phyloP scores from a whole-genome alignment of 1,140 invertebrate genomes.

The Ips typographus region DNA sequence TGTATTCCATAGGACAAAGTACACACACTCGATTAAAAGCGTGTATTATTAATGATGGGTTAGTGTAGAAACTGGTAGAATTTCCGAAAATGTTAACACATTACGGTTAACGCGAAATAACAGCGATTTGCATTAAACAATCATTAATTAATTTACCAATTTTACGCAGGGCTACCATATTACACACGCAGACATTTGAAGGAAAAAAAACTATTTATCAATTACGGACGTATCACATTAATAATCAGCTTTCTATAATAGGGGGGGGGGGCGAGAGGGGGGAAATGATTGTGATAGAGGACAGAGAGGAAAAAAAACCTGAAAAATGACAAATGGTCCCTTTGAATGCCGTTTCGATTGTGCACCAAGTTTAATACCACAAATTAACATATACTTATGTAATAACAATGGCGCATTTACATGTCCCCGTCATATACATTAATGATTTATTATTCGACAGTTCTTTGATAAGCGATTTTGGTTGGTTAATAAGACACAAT shows the following conservation, averaged over 20 bases:
- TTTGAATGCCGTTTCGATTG: slow-evolving; percentile 39
- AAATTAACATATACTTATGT: slow-evolving; percentile 42
- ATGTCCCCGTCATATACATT: slow-evolving; percentile 32
- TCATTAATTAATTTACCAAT: slow-evolving; percentile 20
- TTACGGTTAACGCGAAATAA: background rate
- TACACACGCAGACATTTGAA: slow-evolving; percentile 31
- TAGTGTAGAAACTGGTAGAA: background rate
- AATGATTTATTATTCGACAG: slow-evolving; percentile 37
- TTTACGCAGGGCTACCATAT: slow-evolving; percentile 30
- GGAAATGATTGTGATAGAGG: slow-evolving; percentile 7
- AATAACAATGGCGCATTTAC: slow-evolving; percentile 42
- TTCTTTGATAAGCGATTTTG: background rate
- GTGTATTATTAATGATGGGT: too few species aligned
- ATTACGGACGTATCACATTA: slow-evolving; percentile 27
- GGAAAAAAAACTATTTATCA: slow-evolving; percentile 29
- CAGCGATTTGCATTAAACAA: slow-evolving; percentile 24
- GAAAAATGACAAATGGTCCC: slow-evolving; percentile 37
- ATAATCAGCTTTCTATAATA: slow-evolving; percentile 35
- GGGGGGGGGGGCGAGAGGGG: slow-evolving; percentile 23
- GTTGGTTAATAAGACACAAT: background rate
- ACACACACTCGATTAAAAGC: too few species aligned
- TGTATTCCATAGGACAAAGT: too few species aligned
- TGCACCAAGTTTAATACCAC: slow-evolving; percentile 34
- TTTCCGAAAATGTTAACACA: background rate
- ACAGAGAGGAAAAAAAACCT: slow-evolving; percentile 17